Base-by-base conservation (phyloP, 1,140 invertebrate genomes). In the Eumaeus atala region DNA sequence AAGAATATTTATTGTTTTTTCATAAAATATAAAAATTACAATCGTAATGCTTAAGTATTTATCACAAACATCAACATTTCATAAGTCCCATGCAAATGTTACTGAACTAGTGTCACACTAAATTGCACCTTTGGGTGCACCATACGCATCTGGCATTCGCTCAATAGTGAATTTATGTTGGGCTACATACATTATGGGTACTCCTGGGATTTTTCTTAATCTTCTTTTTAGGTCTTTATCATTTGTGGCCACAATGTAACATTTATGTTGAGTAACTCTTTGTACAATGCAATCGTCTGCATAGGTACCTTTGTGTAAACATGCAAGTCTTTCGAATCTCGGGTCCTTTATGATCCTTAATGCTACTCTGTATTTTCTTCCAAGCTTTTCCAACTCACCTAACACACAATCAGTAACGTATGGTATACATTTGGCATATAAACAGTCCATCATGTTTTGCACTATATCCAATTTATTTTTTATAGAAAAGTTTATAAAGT, bases 231-330 rank as follows among this genome's bases (percentile, higher is more conserved):
- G 89, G 88, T 99, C 98, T 83, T 96, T 98, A 87, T 99, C 98
- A 89, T 98, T 99, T 2, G 98, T 99, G 7, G 97, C 98, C 12
- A 99, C 97, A 68, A 99, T 99, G 80, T 99, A 99, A 89, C 98
- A 99, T 83, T 99, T 99, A 79, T 99, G 97, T 91, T 99, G 96
- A 12, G 94, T 98, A 4, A 99, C 94, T 77, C 98, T 90, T 72
- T 99, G 94, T 1, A 99, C 96, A 51, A 99, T 87, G 87, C 98
- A 99, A 84, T 99, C 98, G 90, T 99, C 98, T 64, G 98, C 98
- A 90, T 99, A 99, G 1, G 97, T 99, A 38, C 98, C 98, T 87
- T 98, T 98, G 85, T 99, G 98, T 65, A 96, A 86, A 88, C 98
- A 99, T 48, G 93, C 90, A 38, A 99, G 90, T 56, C 96, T 91